Conservation (phyloP, 2,888 invertebrate genomes). For the Pollenia angustigena region DNA sequence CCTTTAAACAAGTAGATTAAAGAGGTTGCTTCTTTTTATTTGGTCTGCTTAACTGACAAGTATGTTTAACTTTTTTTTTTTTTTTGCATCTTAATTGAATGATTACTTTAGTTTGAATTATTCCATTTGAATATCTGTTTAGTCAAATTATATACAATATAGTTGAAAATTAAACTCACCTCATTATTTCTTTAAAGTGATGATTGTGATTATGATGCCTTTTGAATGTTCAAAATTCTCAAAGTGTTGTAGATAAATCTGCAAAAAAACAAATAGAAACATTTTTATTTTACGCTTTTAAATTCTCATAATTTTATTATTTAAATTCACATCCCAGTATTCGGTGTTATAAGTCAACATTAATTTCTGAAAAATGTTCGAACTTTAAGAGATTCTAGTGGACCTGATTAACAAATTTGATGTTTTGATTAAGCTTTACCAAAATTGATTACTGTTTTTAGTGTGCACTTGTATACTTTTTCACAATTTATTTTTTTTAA, state of each 20-base stretch:
- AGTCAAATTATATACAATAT: constrained; percentile 21
- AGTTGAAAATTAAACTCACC: constrained; percentile 49
- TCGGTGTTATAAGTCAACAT: too few relatives aligned
- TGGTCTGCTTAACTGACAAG: constrained; percentile 37
- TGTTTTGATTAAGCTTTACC: too few relatives aligned
- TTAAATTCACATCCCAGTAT: not conserved
- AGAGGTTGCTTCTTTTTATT: not conserved
- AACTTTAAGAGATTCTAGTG: too few relatives aligned
- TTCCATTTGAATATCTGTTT: constrained; percentile 24
- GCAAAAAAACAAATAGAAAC: constrained; percentile 33
- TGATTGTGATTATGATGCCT: constrained; percentile 32
- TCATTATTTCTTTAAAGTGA: constrained; percentile 38
- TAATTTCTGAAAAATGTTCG: too few relatives aligned
- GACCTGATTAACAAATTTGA: too few relatives aligned
- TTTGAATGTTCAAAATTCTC: constrained; percentile 1
- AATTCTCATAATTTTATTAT: constrained; percentile 32
- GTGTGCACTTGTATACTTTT: too few relatives aligned
- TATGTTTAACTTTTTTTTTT: constrained; percentile 1
- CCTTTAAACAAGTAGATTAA: not conserved
- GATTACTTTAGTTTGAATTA: constrained; percentile 51
- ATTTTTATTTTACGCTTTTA: constrained; percentile 42
- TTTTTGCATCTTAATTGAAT: constrained; percentile 64
- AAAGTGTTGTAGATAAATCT: not conserved
- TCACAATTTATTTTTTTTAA: too few relatives aligned
- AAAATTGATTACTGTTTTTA: too few relatives aligned